Evolutionary conservation across 2,113 vertebrate species (phyloP).

Genomic region (Loxodonta africana): DNA sequence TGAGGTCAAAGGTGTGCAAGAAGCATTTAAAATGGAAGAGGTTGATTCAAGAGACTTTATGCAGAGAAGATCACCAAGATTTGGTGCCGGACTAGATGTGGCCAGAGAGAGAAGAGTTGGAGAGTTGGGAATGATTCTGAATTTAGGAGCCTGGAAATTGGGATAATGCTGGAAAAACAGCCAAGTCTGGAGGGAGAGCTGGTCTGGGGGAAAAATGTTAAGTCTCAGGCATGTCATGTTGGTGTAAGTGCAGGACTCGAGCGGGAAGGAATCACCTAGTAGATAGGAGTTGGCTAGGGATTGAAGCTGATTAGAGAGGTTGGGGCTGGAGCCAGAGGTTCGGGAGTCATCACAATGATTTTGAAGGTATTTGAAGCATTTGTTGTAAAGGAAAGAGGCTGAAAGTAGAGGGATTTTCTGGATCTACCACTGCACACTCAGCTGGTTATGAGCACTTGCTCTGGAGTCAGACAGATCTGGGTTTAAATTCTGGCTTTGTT

Average conservation of each 20-base stretch:
- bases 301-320: background rate
- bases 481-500: background rate
- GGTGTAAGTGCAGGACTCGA: background rate
- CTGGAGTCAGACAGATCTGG: background rate
- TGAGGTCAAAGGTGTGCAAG: background rate
- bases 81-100: background rate
- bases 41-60: background rate
- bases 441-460: background rate
- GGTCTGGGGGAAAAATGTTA: background rate
- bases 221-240: background rate
- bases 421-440: background rate
- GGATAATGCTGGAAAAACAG: background rate
- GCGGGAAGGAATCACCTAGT: background rate
- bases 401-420: background rate
- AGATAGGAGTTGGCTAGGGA: background rate
- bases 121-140: background rate
- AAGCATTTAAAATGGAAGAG: background rate
- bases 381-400: constrained; percentile 6
- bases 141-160: background rate
- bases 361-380: background rate
- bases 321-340: background rate
- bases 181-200: background rate
- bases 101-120: background rate
- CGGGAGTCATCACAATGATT: background rate
- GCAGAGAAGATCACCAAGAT: background rate